Evolutionary conservation across 64 coral and sea anemone genomes (phyloP).

Genomic region (Orbicella faveolata): DNA sequence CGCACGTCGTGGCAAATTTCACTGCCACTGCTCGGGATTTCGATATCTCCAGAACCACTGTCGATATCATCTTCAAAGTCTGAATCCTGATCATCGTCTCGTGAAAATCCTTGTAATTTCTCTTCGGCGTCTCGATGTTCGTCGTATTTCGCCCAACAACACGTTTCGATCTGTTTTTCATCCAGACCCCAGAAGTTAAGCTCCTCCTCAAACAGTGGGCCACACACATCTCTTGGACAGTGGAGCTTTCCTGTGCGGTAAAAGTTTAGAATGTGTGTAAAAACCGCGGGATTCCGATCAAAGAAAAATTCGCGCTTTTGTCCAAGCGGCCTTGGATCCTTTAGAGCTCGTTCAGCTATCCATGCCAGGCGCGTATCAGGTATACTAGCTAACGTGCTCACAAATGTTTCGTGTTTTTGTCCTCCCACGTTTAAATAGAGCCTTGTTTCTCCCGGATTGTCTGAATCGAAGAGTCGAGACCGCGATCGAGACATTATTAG

Average conservation of each 20-base stretch:
- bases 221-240: constrained; percentile 90
- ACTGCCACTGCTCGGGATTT: constrained; percentile 74
- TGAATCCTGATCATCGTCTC: constrained; percentile 69
- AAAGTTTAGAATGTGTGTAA: constrained; percentile 90
- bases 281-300: constrained; percentile 83
- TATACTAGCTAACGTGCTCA: constrained; percentile 78
- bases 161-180: constrained; percentile 91
- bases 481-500: constrained; percentile 79
- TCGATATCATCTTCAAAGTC: constrained; percentile 38
- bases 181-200: constrained; percentile 89
- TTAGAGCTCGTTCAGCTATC: constrained; percentile 81
- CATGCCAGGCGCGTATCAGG: constrained; percentile 85
- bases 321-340: constrained; percentile 71
- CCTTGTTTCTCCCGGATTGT: constrained; percentile 87
- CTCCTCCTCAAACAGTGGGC: constrained; percentile 90
- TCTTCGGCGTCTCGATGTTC: constrained; percentile 92
- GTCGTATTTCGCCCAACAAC: constrained; percentile 97
- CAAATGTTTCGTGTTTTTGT: constrained; percentile 95
- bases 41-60: constrained; percentile 55
- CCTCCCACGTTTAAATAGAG: constrained; percentile 87
- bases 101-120: constrained; percentile 81
- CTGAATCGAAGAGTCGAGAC: constrained; percentile 82
- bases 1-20: constrained; percentile 42
- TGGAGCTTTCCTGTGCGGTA: constrained; percentile 92
- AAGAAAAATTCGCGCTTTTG: constrained; percentile 93